Evolutionary conservation across 2,113 vertebrate species (phyloP), one percentile per base, ranked within the genome.

Genomic region (Cebus imitator): DNA sequence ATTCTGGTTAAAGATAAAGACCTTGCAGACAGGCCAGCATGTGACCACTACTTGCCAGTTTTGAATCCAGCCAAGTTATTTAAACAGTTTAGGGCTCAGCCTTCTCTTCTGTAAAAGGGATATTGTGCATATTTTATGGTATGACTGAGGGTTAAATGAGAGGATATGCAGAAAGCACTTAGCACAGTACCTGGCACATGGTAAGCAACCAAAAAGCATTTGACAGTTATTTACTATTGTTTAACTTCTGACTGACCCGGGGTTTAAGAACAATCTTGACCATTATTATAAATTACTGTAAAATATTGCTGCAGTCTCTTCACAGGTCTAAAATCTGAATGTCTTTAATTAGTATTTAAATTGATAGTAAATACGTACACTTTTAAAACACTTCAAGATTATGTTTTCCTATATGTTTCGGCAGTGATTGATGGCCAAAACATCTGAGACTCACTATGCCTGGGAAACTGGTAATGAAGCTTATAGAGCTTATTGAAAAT

Each of bases 331-430:
- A 18, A 87, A 75, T 50, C 90, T 48, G 11, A 21, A 6, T 90
- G 25, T 2, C 30, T 96, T 94, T 97, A 73, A 86, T 92, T 96
- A 93, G 78, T 89, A 93, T 88, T 97, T 97, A 96, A 97, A 94
- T 93, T 73, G 91, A 16, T 75, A 83, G 85, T 95, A 92, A 84
- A 97, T 83, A 91, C 57, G 66, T 75, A 43, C 45, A 48, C 94
- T 97, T 98, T 87, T 91, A 94, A 18, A 97, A 13, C 45, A 95
- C 82, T 93, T 82, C n/a, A 89, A 94, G 61, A 40, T 85, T 96
- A 58, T 43, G 80, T 97, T 98, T 98, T 97, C 72, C 82, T 95
- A 3, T 97, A 48, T 68, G 86, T 98, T 98, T 98, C 87, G 95
- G 43, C 95, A 85, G 81, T 94, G 96, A 98, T 89, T 79, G 86